Conservation (phyloP, 2,888 invertebrate genomes). For the Drosophila phalerata region DNA sequence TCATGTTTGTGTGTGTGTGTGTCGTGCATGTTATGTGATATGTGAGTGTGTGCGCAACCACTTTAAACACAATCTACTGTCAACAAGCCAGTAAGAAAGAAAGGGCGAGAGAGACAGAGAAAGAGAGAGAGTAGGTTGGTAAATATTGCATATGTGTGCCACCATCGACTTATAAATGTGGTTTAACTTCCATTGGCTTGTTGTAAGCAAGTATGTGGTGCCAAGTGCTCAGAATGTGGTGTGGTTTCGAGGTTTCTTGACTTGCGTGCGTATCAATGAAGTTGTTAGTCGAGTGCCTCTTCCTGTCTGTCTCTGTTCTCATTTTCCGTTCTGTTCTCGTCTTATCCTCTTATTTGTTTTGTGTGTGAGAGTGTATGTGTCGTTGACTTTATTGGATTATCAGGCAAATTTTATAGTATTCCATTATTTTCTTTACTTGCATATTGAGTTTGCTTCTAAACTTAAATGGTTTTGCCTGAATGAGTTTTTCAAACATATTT, state of each 20-base stretch:
- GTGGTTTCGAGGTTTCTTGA: conserved; percentile 29
- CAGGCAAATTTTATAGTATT: conserved; percentile 75
- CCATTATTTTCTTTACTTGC: conserved; percentile 39
- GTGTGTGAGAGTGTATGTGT: conserved; percentile 20
- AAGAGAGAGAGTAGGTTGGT: conserved; percentile 8
- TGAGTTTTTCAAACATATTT: conserved; percentile 51
- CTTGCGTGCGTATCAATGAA: conserved; percentile 70
- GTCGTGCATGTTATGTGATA: conserved; percentile 16
- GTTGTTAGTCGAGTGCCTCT: conserved; percentile 73
- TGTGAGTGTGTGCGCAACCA: conserved; percentile 59
- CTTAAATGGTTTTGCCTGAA: conserved; percentile 48
- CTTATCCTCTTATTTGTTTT: not conserved
- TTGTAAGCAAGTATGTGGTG: conserved; percentile 47
- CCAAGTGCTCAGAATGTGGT: conserved; percentile 27
- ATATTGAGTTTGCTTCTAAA: conserved; percentile 57
- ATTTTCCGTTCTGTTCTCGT: not conserved
- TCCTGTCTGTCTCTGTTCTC: conserved; percentile 20
- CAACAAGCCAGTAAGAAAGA: conserved; percentile 58
- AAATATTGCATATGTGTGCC: conserved; percentile 51
- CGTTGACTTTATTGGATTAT: conserved; percentile 79
- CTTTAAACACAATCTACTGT: conserved; percentile 78
- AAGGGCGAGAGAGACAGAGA: conserved; percentile 11
- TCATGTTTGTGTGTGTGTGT: conserved; percentile 10
- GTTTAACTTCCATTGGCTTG: conserved; percentile 77
- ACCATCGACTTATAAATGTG: conserved; percentile 75